Base-by-base conservation (phyloP, 1,140 invertebrate genomes). In the Lysiphlebus fabarum region DNA sequence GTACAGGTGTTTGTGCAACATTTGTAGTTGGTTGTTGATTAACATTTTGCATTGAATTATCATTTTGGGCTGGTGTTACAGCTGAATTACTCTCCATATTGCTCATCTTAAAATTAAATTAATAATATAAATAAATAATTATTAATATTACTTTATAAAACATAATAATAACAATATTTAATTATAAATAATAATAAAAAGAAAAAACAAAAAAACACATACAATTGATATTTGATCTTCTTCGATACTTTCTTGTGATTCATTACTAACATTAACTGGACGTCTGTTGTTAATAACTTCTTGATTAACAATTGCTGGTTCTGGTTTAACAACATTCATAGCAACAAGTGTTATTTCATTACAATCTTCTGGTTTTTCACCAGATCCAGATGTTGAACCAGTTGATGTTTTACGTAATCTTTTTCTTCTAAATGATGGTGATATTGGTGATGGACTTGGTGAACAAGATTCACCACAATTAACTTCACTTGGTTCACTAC, bases 401-500 rank as follows among this genome's bases (percentile, higher is more conserved):
- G 83, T 85, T 1, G 88, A 90, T 49, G 87, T 85, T 76, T 89
- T 90, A 62, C 88, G 78, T 66, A 89, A 80, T 60, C 89, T 76
- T 74, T 87, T 88, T 65, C 86, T 79, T 58, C 76, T 70, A 38
- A 74, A 71, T 6, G 74, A 74, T 6, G 78, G 74, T 3, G 75
- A 75, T 37, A 76, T 62, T 7, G 78, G 76, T 17, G 75, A 75
- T 9, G 77, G 73, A 63, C 68, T 74, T 6, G 75, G 75, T 6
- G 75, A 76, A 64, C 74, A 77, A 1, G 75, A 76, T 62, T 77
- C 74, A 0, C 73, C 75, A 26, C 75, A 59, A 60, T 77, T 74
- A 11, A 63, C 71, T 61, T 72, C 72, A 14, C 66, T 70, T 34
- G 65, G 65, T 44, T 71, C 71, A 9, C 70, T 69, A 42, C 64